Base-by-base conservation (phyloP, 1,140 invertebrate genomes). In the Leptinotarsa undecemlineata region DNA sequence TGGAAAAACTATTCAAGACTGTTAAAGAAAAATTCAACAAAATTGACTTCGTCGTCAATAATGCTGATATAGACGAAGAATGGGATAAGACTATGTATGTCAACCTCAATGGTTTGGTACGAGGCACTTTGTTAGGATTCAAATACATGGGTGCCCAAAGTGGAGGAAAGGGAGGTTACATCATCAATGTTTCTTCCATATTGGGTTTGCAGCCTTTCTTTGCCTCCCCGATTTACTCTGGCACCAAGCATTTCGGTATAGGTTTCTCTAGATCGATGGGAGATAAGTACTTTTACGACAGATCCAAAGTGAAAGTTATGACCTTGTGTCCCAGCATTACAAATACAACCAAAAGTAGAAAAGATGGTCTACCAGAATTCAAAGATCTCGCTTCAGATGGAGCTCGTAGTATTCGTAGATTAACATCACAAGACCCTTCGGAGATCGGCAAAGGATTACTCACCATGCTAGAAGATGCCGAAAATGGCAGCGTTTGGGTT, bases 401-500 rank as follows among this genome's bases (percentile, higher is more conserved):
- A 13, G 15, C 19, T 20, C 11, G 26, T 6, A 68, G 67, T 21
- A 68, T 68, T 15, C 67, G 20, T 1, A 57, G n/a, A 15, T 57
- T 57, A 57, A 15, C 51, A 0, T 68, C 11, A 17, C 67, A 48
- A 68, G 47, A 68, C 15, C 67, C 47, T n/a, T 17, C 19, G 17
- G 26, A 48, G 26, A 48, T 88, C 1, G 87, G 87, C 8, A 84
- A 86, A 72, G 86, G 86, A 21, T 74, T 89, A 67, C 81, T 87
- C 19, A 86, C 86, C 6, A 81, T 87, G 71, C 86, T 89, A 33
- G 84, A 84, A 64, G 84, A 86, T 51, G 88, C 86, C 1, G 84
- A 86, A 71, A 88, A 87, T 74, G 87, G 87, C 13, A 87, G 84
- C 57, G 81, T 88, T 4, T 89, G 88, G 87, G 86, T 89, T 23